Conservation (phyloP, 2,113 vertebrate genomes). For the Pterocles gutturalis region DNA sequence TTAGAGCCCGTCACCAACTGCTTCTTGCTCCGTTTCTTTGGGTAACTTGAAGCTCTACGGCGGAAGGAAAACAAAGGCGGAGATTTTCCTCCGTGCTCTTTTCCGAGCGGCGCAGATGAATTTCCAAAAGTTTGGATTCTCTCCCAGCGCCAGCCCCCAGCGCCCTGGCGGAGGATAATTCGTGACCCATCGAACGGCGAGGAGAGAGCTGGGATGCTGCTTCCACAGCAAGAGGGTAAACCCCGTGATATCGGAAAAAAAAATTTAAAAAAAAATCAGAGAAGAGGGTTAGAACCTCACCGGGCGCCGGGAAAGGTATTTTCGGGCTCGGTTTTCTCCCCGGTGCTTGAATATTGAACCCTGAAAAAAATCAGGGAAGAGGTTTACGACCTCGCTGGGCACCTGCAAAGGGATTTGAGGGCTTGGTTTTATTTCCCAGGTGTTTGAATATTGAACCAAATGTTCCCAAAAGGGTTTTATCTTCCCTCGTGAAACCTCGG, state of each 20-base stretch:
- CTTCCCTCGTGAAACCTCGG: neutral
- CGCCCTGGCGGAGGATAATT: neutral
- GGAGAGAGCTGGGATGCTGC: neutral
- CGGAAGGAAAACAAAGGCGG: neutral
- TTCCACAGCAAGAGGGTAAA: neutral
- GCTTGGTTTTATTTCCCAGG: neutral
- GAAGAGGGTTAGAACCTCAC: too few relatives aligned
- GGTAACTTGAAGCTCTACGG: rapidly evolving
- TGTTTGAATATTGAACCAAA: neutral
- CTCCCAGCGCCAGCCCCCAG: neutral
- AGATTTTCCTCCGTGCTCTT: neutral
- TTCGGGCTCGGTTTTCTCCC: too few relatives aligned
- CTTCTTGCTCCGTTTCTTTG: rapidly evolving
- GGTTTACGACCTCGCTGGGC: neutral
- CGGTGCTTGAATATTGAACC: too few relatives aligned
- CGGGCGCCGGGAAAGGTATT: too few relatives aligned
- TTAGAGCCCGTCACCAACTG: neutral
- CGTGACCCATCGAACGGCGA: too few relatives aligned
- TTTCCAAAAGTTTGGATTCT: neutral
- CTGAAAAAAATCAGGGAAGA: neutral
- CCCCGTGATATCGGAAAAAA: too few relatives aligned
- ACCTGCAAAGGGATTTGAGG: neutral
- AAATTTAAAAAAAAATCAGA: too few relatives aligned
- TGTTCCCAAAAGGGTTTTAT: neutral
- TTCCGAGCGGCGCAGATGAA: neutral